These are phyloP conservation scores for Malurus alboscapulatus DNA, from an alignment of 2,113 vertebrate species.

Conservation along the genomic window DNA sequence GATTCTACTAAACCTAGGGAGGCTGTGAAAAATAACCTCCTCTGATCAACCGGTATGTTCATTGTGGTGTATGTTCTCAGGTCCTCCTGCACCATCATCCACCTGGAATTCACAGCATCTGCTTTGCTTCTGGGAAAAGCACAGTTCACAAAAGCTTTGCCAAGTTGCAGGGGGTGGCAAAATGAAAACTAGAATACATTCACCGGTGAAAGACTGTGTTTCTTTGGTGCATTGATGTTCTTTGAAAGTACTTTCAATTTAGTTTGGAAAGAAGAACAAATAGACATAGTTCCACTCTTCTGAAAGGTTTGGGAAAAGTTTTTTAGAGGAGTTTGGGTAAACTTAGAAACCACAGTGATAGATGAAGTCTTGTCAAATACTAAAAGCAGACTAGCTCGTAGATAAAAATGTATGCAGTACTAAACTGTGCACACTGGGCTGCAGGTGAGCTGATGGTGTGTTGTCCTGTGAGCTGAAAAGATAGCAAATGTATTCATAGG, in stretches of 20 bases:
- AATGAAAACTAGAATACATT: neutral
- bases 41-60: neutral
- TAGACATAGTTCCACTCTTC: neutral
- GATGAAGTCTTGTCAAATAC: neutral
- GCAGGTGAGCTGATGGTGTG: neutral
- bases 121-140: neutral
- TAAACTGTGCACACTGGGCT: neutral
- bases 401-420: neutral
- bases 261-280: neutral
- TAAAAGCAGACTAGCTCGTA: neutral
- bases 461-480: neutral
- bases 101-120: neutral
- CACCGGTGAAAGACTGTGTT: neutral
- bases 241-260: neutral
- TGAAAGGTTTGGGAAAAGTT: neutral
- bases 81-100: neutral
- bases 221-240: neutral
- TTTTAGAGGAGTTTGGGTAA: neutral
- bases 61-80: fast-evolving
- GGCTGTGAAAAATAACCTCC: neutral
- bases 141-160: neutral
- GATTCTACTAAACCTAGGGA: neutral
- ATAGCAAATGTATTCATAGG: neutral
- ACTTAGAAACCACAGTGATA: neutral
- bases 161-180: neutral